Evolutionary conservation across 1,140 invertebrate genomes (phyloP).

Genomic region (Trigoniulus corallinus): DNA sequence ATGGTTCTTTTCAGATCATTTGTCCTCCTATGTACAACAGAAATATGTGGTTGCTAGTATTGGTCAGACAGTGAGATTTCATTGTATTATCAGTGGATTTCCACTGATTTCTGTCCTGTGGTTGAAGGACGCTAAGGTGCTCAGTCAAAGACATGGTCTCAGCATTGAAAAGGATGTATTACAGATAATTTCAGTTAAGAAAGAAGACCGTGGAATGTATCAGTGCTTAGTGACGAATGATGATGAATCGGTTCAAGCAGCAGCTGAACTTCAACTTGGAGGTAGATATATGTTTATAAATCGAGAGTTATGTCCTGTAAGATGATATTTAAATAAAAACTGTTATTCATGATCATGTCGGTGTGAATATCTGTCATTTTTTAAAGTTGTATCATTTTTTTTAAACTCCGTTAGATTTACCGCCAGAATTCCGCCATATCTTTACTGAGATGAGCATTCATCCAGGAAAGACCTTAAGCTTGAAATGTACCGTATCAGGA

Average conservation of each 20-base stretch:
- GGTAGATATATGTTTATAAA: slow-evolving; percentile 35
- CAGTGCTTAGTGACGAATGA: slow-evolving; percentile 75
- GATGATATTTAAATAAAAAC: neutral
- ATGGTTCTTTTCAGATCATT: slow-evolving; percentile 23
- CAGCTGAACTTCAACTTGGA: slow-evolving; percentile 61
- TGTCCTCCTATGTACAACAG: slow-evolving; percentile 26
- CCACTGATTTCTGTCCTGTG: slow-evolving; percentile 75
- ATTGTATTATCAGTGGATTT: slow-evolving; percentile 26
- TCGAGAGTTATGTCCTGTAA: neutral
- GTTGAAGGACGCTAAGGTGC: slow-evolving; percentile 75
- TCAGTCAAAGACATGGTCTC: neutral
- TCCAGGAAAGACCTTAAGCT: slow-evolving; percentile 62
- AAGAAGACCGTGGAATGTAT: slow-evolving; percentile 69
- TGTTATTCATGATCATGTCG: neutral
- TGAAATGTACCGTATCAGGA: slow-evolving; percentile 65
- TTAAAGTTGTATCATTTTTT: neutral
- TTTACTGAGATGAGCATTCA: slow-evolving; percentile 74
- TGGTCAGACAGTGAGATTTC: slow-evolving; percentile 25
- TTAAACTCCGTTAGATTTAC: slow-evolving; percentile 18
- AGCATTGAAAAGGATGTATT: slow-evolving; percentile 31
- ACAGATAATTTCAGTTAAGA: slow-evolving; percentile 47
- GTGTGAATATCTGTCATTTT: neutral
- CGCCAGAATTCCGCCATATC: slow-evolving; percentile 66
- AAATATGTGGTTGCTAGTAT: slow-evolving; percentile 27
- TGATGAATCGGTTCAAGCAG: slow-evolving; percentile 65